Conservation (phyloP, 2,888 invertebrate genomes). For the Polia nebulosa region DNA sequence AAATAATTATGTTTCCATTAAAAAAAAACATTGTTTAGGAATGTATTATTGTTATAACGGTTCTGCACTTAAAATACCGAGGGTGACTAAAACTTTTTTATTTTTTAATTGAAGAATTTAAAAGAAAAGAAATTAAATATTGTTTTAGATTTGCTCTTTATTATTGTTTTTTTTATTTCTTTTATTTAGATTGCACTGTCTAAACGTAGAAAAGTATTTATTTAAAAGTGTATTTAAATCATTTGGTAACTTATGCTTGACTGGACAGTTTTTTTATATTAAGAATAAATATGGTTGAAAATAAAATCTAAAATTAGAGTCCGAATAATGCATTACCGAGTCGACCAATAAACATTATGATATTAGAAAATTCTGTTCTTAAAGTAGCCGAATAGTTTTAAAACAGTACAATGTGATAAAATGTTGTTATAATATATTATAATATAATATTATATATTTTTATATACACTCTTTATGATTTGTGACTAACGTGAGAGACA, state of each 20-base stretch:
- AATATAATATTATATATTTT: constrained; percentile 79
- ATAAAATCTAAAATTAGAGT: neutral
- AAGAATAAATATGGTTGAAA: neutral
- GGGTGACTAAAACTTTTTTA: neutral
- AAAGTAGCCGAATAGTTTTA: constrained; percentile 35
- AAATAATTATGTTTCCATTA: neutral
- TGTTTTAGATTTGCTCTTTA: constrained; percentile 35
- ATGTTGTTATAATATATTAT: constrained; percentile 69
- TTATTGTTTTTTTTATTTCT: neutral
- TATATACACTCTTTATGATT: constrained; percentile 75
- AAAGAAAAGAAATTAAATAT: constrained; percentile 48
- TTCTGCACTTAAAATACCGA: too few relatives aligned
- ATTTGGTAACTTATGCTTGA: neutral
- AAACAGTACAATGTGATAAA: constrained; percentile 70
- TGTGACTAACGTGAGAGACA: constrained; percentile 76
- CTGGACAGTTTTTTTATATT: neutral
- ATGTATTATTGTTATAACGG: too few relatives aligned
- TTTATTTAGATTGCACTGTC: neutral
- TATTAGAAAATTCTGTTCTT: constrained; percentile 26
- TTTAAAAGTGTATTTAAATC: neutral
- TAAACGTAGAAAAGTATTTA: constrained; percentile 15
- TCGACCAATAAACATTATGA: neutral
- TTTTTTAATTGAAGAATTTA: neutral
- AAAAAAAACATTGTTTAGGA: too few relatives aligned
- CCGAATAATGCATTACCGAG: constrained; percentile 5